phyloP scores from a whole-genome alignment of 2,888 invertebrate genomes.

The Corythucha ciliata region DNA sequence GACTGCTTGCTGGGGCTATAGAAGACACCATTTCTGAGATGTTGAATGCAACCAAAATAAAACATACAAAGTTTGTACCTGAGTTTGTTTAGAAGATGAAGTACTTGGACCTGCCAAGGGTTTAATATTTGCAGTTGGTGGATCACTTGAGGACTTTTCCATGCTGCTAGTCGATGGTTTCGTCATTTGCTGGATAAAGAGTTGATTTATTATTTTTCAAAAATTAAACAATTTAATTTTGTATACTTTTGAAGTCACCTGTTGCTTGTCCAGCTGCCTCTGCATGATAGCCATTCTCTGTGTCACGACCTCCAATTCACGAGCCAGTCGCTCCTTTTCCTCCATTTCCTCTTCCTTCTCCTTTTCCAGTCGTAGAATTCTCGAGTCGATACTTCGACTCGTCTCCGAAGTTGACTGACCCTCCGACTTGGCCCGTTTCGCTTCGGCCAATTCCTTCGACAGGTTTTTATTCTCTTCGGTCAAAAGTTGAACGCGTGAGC shows the following conservation, averaged over 20 bases:
- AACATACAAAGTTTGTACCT: conserved; percentile 22
- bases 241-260: conserved; percentile 37
- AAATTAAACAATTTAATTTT: background rate
- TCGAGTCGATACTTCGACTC: conserved; percentile 32
- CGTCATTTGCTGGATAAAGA: conserved; percentile 42
- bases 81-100: conserved; percentile 36
- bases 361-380: conserved; percentile 60
- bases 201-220: background rate
- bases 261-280: conserved; percentile 52
- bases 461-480: conserved; percentile 46
- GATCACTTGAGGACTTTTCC: conserved; percentile 49
- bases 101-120: conserved; percentile 69
- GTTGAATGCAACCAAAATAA: background rate
- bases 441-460: conserved; percentile 17
- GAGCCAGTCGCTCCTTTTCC: conserved; percentile 46
- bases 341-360: conserved; percentile 56
- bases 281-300: conserved; percentile 61
- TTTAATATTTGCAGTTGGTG: conserved; percentile 84
- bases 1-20: conserved; percentile 43
- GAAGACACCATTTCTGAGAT: background rate
- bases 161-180: conserved; percentile 60
- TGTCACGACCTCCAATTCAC: conserved; percentile 60
- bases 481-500: conserved; percentile 60
- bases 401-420: background rate
- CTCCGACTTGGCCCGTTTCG: background rate